phyloP scores from a whole-genome alignment of 2,113 vertebrate genomes.

The Urocitellus parryii region DNA sequence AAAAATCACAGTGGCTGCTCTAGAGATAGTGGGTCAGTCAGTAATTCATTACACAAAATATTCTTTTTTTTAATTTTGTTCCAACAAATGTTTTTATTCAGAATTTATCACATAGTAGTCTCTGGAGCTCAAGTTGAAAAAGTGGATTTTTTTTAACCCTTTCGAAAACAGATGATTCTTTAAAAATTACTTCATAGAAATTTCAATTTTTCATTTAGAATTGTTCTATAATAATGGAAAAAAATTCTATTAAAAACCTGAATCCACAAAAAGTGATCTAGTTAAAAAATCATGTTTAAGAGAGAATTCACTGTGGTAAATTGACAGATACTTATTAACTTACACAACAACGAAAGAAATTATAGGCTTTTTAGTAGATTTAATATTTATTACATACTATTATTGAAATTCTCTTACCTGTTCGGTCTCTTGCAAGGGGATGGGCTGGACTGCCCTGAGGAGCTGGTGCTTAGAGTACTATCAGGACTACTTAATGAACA shows the following conservation, averaged over 20 bases:
- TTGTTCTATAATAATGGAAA: conserved; percentile 23
- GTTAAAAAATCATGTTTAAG: conserved; percentile 38
- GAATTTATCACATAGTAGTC: conserved; percentile 30
- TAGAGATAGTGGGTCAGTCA: not conserved
- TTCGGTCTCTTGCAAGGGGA: conserved; percentile 96
- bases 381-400: not conserved
- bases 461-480: conserved; percentile 97
- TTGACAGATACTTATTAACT: not conserved
- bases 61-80: not conserved
- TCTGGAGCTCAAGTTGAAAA: not conserved
- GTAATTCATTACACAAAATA: not conserved
- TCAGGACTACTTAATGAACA: conserved; percentile 98
- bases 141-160: not conserved
- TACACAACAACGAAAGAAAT: conserved; percentile 24
- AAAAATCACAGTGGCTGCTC: not conserved
- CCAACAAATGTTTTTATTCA: not conserved
- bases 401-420: conserved; percentile 87
- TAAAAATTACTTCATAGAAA: conserved; percentile 24
- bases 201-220: conserved; percentile 20
- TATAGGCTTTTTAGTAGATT: not conserved
- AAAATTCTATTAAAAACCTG: not conserved
- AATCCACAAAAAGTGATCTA: conserved; percentile 24
- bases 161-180: conserved; percentile 35
- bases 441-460: conserved; percentile 94
- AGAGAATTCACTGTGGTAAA: conserved; percentile 31